Conservation (phyloP, 1,140 invertebrate species). For the Bombus balteatus region DNA sequence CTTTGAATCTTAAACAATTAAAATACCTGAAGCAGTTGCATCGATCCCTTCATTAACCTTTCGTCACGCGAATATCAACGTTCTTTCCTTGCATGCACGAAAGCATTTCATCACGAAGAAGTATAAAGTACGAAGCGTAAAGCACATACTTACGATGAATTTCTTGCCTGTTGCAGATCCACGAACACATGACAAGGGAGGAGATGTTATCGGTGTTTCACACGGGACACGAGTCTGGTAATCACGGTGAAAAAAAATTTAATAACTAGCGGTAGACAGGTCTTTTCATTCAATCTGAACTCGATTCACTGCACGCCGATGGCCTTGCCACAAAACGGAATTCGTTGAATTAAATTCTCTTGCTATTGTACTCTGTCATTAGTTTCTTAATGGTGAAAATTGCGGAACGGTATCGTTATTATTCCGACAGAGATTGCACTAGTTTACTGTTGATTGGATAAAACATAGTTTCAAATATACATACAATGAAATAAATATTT, state of each 20-base stretch:
- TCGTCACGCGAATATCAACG: no score
- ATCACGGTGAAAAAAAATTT: conserved; percentile 64
- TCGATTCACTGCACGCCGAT: background rate
- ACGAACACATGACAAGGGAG: conserved; percentile 92
- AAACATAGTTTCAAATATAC: background rate
- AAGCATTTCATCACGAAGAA: no score
- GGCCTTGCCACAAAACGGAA: background rate
- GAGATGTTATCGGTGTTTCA: conserved; percentile 92
- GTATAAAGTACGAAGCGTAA: background rate
- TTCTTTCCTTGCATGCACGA: no score
- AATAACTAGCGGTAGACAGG: conserved; percentile 28
- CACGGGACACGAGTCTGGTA: conserved; percentile 89
- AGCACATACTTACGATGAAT: background rate
- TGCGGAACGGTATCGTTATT: background rate
- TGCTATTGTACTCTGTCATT: conserved; percentile 25
- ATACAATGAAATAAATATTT: background rate
- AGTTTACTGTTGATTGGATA: background rate
- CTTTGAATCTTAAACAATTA: no score
- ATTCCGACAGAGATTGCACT: background rate
- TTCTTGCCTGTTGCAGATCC: conserved; percentile 86
- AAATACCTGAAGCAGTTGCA: no score
- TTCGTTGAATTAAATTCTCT: background rate
- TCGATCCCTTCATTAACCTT: no score
- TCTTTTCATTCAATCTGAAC: background rate
- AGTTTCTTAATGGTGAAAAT: background rate